Evolutionary conservation across 2,888 invertebrate species (phyloP), one percentile per base, ranked within the genome.

Genomic region (Pachydiplax longipennis): DNA sequence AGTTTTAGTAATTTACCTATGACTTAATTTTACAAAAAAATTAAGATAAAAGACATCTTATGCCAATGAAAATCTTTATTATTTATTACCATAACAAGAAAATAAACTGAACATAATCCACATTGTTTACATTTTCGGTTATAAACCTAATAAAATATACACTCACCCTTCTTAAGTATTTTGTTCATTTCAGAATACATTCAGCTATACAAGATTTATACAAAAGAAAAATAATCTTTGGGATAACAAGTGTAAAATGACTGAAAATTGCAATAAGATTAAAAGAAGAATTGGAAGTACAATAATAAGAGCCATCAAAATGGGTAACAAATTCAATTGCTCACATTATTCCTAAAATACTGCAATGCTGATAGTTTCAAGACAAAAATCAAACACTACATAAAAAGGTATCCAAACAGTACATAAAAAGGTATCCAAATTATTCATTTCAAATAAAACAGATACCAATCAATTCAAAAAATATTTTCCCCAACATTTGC

Each of bases 141-240:
- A 40, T 90, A 90, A 80, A 81, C 73, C 53, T 90, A 90, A 80
- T 81, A 81, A 81, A 90, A 90, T 90, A 40, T 81, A 61, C 61
- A 90, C 90, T 81, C 90, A 90, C 61, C 80, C 80, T 81, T 80
- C 80, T 58, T 80, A 80, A 90, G 58, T 90, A 80, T 35, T 90
- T 53, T n/a, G 35, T 80, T 90, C 81, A 90, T 80, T 81, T 90
- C 80, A 81, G 53, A 90, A 90, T 90, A 90, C 81, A 58, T 31
- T 58, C 35, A 40, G 90, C 81, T 90, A 81, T 90, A 90, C 80
- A 80, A 73, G 48, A 90, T 90, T 80, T 90, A 90, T 81, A 90
- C 53, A 90, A 90, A 58, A 90, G 81, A 48, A 90, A 80, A 90
- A 80, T 48, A 80, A 90, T 81, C 90, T 90, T 90, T 90, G 87